Percentiles rank a stretch among this genome's conserved stretches.
phyloP scores from a whole-genome alignment of 1,140 invertebrate species.

The Lepidostoma basale region DNA sequence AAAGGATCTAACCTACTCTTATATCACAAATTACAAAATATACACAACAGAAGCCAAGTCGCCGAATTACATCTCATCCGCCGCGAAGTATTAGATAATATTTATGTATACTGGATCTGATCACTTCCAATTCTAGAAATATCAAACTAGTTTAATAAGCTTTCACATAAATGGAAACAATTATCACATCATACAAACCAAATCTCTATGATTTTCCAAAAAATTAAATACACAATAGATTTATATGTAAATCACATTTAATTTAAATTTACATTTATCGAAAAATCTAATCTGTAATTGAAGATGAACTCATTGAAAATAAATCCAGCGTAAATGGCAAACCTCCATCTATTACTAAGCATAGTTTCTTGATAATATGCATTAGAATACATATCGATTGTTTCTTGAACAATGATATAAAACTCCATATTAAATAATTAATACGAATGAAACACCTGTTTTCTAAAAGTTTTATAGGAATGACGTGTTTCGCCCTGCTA shows the following conservation, averaged over 20 bases:
- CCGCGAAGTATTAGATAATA: neutral
- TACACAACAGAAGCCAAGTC: neutral
- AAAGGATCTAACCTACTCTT: too few relatives aligned
- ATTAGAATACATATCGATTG: too few relatives aligned
- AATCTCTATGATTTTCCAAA: neutral
- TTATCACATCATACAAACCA: neutral
- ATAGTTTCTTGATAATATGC: too few relatives aligned
- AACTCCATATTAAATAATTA: too few relatives aligned
- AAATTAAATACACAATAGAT: neutral
- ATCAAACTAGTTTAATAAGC: neutral
- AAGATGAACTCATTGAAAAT: too few relatives aligned
- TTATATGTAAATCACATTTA: slow-evolving; percentile 16
- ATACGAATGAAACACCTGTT: too few relatives aligned
- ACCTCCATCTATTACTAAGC: too few relatives aligned
- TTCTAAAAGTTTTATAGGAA: too few relatives aligned
- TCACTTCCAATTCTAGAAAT: neutral
- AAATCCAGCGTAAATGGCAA: too few relatives aligned
- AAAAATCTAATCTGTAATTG: neutral
- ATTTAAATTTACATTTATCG: neutral
- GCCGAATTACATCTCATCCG: neutral
- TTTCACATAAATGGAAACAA: neutral
- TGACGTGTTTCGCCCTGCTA: too few relatives aligned
- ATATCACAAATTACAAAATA: slow-evolving; percentile 1
- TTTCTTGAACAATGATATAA: too few relatives aligned
- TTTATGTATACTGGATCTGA: neutral